These are phyloP conservation scores for Hirundo rustica DNA, from an alignment of 2,797 vertebrate species.

Conservation along the genomic window DNA sequence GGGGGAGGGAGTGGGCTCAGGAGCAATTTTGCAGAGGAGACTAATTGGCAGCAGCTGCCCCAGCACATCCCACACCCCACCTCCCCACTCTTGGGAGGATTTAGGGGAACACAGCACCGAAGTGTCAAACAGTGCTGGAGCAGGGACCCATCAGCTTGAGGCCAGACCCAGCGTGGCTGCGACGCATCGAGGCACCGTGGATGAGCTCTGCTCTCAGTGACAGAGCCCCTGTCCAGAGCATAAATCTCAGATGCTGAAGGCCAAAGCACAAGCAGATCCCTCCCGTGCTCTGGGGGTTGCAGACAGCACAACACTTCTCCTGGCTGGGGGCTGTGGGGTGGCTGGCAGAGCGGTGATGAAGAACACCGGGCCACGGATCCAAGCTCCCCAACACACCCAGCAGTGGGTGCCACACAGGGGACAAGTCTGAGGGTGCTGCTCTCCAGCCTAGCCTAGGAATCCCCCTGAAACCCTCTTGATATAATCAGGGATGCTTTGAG, in stretches of 20 bases:
- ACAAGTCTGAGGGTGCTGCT: neutral
- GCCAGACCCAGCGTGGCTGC: neutral
- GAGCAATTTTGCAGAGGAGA: constrained; percentile 6
- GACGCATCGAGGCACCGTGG: fast-evolving
- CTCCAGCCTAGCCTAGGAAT: neutral
- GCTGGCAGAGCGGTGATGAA: neutral
- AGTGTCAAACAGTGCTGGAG: neutral
- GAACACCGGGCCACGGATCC: neutral
- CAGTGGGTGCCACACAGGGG: neutral
- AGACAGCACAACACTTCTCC: neutral
- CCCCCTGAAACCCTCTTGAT: neutral
- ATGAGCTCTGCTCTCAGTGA: neutral
- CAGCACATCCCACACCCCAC: neutral
- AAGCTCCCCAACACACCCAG: neutral
- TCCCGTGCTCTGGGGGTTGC: neutral
- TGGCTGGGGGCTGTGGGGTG: neutral
- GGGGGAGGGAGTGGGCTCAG: neutral
- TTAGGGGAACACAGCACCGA: neutral
- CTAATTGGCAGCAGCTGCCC: constrained; percentile 36
- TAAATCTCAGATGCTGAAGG: neutral
- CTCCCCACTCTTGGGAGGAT: neutral
- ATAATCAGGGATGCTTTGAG: neutral
- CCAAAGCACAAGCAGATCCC: neutral
- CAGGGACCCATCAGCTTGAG: neutral
- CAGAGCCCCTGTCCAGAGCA: neutral